Conservation (phyloP, 2,888 invertebrate species). For the Masnerella sp. region DNA sequence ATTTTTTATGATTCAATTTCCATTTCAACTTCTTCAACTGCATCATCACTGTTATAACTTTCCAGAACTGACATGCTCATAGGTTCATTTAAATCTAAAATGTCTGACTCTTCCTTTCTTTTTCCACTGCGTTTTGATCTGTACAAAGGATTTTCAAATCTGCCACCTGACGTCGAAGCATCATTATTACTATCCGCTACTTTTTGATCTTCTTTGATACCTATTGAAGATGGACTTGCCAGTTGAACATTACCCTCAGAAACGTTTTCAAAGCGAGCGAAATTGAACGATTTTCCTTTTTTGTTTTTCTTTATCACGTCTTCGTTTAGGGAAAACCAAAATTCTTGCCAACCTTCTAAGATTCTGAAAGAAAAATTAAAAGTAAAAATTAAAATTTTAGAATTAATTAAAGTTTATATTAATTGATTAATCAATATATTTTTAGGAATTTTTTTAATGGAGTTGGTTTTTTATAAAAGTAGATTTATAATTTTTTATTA, state of each 20-base stretch:
- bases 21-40: conserved; percentile 64
- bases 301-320: conserved; percentile 48
- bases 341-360: conserved; percentile 62
- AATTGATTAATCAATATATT: not conserved
- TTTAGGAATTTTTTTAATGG: not conserved
- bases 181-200: conserved; percentile 35
- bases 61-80: conserved; percentile 67
- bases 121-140: conserved; percentile 65
- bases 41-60: conserved; percentile 55
- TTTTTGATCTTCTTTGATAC: conserved; percentile 9
- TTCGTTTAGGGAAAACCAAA: conserved; percentile 63
- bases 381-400: no score
- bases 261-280: conserved; percentile 75
- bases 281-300: conserved; percentile 67
- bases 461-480: not conserved
- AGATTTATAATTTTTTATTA: not conserved
- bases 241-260: conserved; percentile 71
- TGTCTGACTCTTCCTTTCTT: conserved; percentile 38
- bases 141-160: conserved; percentile 75
- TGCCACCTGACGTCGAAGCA: conserved; percentile 61
- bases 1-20: conserved; percentile 53
- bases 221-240: conserved; percentile 41
- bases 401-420: no score
- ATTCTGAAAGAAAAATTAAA: conserved; percentile 63
- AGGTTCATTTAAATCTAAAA: conserved; percentile 62